Conservation (phyloP, 2,113 vertebrate species). For the Alethe castanea region DNA sequence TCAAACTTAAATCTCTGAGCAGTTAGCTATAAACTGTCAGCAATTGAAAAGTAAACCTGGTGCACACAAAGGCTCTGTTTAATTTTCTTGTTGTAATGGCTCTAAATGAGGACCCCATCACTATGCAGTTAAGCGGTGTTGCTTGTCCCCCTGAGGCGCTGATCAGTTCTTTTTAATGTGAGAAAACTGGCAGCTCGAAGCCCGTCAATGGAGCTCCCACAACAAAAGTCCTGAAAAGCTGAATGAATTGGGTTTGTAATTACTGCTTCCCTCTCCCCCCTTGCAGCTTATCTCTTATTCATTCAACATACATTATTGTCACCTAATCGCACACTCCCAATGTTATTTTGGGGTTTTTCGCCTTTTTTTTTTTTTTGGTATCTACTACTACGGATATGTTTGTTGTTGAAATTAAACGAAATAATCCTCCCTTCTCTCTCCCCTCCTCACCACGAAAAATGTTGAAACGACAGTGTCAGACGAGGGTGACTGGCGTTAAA, state of each 20-base stretch:
- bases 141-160: constrained; percentile 71
- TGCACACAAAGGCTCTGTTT: constrained; percentile 74
- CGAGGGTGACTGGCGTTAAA: background rate
- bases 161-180: constrained; percentile 77
- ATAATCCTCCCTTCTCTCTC: background rate
- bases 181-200: constrained; percentile 76
- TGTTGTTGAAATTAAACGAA: constrained; percentile 53
- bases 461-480: background rate
- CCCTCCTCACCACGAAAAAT: background rate
- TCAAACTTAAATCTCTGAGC: constrained; percentile 70
- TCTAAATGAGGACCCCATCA: constrained; percentile 78
- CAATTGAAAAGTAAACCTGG: constrained; percentile 75
- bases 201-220: constrained; percentile 72
- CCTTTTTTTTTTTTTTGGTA: background rate
- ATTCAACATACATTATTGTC: constrained; percentile 79
- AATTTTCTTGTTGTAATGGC: constrained; percentile 73
- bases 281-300: constrained; percentile 77
- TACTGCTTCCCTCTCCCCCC: constrained; percentile 67
- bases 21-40: constrained; percentile 74
- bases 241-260: constrained; percentile 82
- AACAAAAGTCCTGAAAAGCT: constrained; percentile 82
- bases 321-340: constrained; percentile 70
- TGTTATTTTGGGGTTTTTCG: background rate
- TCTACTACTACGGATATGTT: constrained; percentile 18
- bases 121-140: constrained; percentile 69